A percentile compares a stretch with the other conserved stretches of the same genome.
Conservation (phyloP, 2,113 vertebrate genomes). For the Oryzias woworae region DNA sequence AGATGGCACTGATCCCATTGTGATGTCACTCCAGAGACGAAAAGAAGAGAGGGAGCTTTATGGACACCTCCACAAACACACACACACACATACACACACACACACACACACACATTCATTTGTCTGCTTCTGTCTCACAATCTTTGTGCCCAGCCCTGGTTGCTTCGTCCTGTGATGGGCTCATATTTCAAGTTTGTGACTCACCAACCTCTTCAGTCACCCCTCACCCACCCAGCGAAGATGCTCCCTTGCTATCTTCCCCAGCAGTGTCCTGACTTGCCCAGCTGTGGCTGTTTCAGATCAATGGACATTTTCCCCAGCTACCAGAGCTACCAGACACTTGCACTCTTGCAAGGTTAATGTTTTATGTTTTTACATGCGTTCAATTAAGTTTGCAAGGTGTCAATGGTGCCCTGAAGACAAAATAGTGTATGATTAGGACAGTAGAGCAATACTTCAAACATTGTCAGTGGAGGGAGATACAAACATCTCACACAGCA, state of each 20-base stretch:
- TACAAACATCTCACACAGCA: conserved; percentile 31
- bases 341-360: conserved; percentile 43
- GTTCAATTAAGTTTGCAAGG: conserved; percentile 29
- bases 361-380: conserved; percentile 31
- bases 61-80: conserved; percentile 56
- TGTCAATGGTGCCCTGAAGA: conserved; percentile 11
- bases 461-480: conserved; percentile 19
- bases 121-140: conserved; percentile 20
- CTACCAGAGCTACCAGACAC: conserved; percentile 58
- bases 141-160: conserved; percentile 25
- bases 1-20: conserved; percentile 72
- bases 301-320: conserved; percentile 38
- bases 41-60: conserved; percentile 58
- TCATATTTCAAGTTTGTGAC: conserved; percentile 74
- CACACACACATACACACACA: conserved; percentile 57
- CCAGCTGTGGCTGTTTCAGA: conserved; percentile 26
- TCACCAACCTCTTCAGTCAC: conserved; percentile 40
- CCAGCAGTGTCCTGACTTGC: conserved; percentile 17
- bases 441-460: conserved; percentile 9
- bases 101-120: conserved; percentile 66
- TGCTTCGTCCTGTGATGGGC: conserved; percentile 67
- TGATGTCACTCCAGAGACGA: conserved; percentile 76
- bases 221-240: conserved; percentile 56
- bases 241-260: conserved; percentile 41
- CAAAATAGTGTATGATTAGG: conserved; percentile 7